Conservation (phyloP, 1,140 invertebrate genomes). For the Phortica variegata region DNA sequence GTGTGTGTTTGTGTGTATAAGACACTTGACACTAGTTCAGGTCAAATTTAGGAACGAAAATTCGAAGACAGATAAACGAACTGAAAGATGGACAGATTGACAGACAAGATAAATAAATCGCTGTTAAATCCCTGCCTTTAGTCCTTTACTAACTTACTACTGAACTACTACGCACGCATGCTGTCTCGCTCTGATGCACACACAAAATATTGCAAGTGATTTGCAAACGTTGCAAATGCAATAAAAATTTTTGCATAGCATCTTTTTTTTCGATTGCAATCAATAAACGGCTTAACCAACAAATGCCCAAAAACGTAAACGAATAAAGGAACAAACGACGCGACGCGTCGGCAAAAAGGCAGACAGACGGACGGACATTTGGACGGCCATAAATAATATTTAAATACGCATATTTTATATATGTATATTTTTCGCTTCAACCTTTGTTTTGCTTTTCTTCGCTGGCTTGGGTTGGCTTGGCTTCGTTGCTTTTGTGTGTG, state of each 20-base stretch:
- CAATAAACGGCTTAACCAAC: slow-evolving; percentile 50
- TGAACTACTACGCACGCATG: no score
- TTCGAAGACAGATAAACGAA: slow-evolving; percentile 2
- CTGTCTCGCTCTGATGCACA: no score
- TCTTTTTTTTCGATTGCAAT: slow-evolving; percentile 45
- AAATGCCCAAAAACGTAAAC: neutral
- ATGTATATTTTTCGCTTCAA: no score
- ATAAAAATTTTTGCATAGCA: no score
- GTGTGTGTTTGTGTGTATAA: neutral
- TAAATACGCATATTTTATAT: no score
- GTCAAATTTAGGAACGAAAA: slow-evolving; percentile 6
- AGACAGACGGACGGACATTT: no score
- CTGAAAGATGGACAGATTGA: slow-evolving; percentile 19
- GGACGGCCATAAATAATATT: slow-evolving; percentile 24
- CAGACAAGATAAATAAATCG: slow-evolving; percentile 9
- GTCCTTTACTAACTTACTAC: no score
- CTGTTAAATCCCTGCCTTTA: slow-evolving; percentile 13
- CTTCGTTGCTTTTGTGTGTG: neutral
- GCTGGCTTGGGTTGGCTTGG: neutral
- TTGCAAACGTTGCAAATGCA: no score
- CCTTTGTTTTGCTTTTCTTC: slow-evolving; percentile 11
- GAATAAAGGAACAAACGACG: neutral
- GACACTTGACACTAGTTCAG: neutral
- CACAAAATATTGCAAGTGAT: no score
- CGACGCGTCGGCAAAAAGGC: no score